phyloP scores from a whole-genome alignment of 92 coral and sea anemone species.

The Nematostella vectensis region DNA sequence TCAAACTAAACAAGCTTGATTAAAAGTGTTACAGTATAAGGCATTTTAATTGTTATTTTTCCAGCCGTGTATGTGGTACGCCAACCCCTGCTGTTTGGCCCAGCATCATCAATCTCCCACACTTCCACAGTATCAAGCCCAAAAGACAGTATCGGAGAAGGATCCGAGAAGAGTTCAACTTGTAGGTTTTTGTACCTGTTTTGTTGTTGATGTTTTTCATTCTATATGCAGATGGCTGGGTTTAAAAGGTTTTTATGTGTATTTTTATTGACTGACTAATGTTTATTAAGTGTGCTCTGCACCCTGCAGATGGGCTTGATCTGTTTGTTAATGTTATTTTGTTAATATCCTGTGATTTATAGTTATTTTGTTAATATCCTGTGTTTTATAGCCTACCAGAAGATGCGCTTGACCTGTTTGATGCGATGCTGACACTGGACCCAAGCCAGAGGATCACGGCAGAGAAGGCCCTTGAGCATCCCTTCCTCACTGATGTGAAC shows the following conservation, averaged over 20 bases:
- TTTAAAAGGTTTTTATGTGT: too few relatives aligned
- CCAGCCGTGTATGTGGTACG: constrained; percentile 97
- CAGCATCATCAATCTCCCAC: constrained; percentile 87
- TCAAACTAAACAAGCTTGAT: too few relatives aligned
- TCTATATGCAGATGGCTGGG: too few relatives aligned
- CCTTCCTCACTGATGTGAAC: constrained; percentile 74
- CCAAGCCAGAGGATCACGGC: constrained; percentile 95
- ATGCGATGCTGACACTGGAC: constrained; percentile 89
- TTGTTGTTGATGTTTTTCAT: too few relatives aligned
- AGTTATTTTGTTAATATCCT: too few relatives aligned
- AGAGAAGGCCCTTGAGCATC: constrained; percentile 79
- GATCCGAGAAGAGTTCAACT: constrained; percentile 71
- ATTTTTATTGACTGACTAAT: too few relatives aligned
- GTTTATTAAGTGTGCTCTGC: too few relatives aligned
- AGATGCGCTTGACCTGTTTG: constrained; percentile 91
- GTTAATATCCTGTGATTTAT: too few relatives aligned
- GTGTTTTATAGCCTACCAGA: constrained; percentile 71
- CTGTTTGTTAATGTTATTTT: too few relatives aligned
- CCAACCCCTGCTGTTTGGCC: constrained; percentile 99
- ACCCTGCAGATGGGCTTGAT: too few relatives aligned
- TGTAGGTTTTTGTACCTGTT: constrained; percentile 79
- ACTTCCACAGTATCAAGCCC: constrained; percentile 94
- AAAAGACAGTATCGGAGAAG: constrained; percentile 96
- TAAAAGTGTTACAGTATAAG: too few relatives aligned
- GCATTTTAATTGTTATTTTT: too few relatives aligned